These are phyloP conservation scores for Tichodroma muraria DNA, from an alignment of 2,113 vertebrate species.

Conservation along the genomic window DNA sequence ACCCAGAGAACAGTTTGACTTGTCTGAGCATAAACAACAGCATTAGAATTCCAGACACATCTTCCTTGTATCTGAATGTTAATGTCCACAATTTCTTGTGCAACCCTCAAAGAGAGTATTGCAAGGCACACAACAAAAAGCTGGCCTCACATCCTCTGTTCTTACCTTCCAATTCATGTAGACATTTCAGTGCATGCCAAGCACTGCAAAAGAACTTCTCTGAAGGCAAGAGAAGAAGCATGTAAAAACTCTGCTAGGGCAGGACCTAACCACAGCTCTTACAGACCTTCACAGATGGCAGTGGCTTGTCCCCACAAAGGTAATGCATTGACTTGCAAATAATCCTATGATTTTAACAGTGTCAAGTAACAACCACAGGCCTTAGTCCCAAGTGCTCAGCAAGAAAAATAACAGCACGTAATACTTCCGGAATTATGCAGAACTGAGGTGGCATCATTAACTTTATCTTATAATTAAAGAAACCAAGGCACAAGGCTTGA, in stretches of 20 bases:
- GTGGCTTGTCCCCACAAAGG: background rate
- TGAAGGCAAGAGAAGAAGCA: background rate
- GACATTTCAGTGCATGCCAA: background rate
- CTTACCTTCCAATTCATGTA: background rate
- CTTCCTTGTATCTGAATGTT: background rate
- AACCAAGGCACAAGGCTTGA: background rate
- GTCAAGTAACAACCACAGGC: background rate
- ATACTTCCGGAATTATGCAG: background rate
- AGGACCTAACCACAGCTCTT: background rate
- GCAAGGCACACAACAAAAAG: background rate
- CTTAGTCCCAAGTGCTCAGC: background rate
- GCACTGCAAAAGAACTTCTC: background rate
- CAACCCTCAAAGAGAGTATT: background rate
- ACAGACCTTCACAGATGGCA: background rate
- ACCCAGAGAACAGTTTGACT: background rate
- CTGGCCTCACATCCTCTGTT: background rate
- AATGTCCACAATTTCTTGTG: background rate
- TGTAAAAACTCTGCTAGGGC: background rate
- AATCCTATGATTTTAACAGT: background rate
- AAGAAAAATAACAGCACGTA: background rate
- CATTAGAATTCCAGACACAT: conserved; percentile 1
- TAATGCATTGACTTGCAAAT: background rate
- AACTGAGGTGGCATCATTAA: background rate
- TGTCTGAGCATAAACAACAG: background rate
- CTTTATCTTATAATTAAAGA: background rate